A percentile compares a stretch with the other conserved stretches of the same genome.
Conservation (phyloP, 2,888 invertebrate genomes). For the Lithophane semibrunnea region DNA sequence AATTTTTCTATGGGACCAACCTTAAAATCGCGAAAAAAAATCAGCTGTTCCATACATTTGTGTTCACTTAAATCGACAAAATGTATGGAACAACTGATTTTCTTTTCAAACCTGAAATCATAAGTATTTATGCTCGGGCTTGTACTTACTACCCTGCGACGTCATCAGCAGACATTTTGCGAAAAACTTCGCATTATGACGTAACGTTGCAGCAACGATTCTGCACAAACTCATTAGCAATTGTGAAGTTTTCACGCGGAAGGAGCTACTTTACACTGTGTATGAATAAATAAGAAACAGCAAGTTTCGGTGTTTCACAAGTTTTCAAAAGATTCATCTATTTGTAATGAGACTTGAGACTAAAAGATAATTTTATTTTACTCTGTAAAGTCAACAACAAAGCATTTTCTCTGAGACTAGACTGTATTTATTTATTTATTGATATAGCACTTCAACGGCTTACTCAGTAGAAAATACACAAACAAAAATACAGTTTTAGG, state of each 20-base stretch:
- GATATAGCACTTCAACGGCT: too few species aligned
- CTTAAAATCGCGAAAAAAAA: too few species aligned
- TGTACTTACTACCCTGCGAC: slow-evolving; percentile 1
- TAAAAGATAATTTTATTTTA: not conserved
- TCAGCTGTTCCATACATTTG: too few species aligned
- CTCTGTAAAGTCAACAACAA: too few species aligned
- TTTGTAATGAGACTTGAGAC: slow-evolving; percentile 14
- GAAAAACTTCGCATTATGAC: slow-evolving; percentile 16
- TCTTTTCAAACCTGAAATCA: not conserved
- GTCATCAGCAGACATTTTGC: not conserved
- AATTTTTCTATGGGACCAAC: too few species aligned
- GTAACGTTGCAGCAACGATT: slow-evolving; percentile 24
- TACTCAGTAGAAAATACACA: too few species aligned
- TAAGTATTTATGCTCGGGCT: not conserved
- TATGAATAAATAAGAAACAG: slow-evolving; percentile 15
- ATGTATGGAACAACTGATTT: too few species aligned
- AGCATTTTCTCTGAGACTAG: too few species aligned
- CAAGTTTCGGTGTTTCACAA: slow-evolving; percentile 13
- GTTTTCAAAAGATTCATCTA: slow-evolving; percentile 19
- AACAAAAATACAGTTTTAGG: too few species aligned
- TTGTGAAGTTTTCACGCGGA: slow-evolving; percentile 27
- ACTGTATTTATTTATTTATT: too few species aligned
- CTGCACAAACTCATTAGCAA: slow-evolving; percentile 52
- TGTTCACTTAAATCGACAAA: too few species aligned
- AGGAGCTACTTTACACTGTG: slow-evolving; percentile 13